phyloP scores from a whole-genome alignment of 2,797 vertebrate species.

The Leuciscus waleckii region DNA sequence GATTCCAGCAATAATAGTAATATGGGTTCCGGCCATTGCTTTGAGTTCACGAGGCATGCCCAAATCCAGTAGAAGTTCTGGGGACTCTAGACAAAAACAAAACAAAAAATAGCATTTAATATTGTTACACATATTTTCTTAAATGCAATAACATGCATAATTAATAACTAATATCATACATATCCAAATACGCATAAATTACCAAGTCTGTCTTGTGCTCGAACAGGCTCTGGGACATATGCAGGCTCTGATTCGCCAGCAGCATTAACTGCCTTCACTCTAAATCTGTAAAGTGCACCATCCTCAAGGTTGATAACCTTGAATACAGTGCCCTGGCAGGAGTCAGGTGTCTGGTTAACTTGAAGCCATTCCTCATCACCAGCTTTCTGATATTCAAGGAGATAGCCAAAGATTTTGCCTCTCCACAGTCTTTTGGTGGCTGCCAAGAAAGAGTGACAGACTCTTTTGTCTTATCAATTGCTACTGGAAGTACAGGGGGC shows the following conservation, averaged over 20 bases:
- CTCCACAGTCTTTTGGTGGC: constrained; percentile 91
- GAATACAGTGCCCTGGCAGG: constrained; percentile 93
- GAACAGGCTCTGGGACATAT: constrained; percentile 86
- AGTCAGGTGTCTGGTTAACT: constrained; percentile 94
- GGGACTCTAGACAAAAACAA: constrained; percentile 81
- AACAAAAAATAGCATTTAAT: not conserved
- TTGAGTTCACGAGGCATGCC: constrained; percentile 94
- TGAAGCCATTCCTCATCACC: constrained; percentile 95
- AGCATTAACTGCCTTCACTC: constrained; percentile 91
- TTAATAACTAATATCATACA: not conserved
- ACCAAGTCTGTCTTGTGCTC: constrained; percentile 94
- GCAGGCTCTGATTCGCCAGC: constrained; percentile 94
- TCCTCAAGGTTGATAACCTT: constrained; percentile 90
- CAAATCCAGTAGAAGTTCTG: constrained; percentile 93
- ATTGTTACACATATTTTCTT: not conserved
- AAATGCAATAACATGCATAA: constrained; percentile 1
- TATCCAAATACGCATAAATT: constrained; percentile 56
- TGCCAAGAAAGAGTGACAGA: constrained; percentile 93
- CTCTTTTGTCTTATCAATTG: constrained; percentile 90
- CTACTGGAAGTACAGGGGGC: constrained; percentile 90
- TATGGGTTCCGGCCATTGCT: constrained; percentile 89
- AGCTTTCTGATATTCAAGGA: constrained; percentile 94
- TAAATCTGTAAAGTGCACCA: constrained; percentile 89
- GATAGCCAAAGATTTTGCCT: constrained; percentile 96
- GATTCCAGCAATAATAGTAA: constrained; percentile 90